Percentiles rank a stretch among this genome's conserved stretches.
These are phyloP conservation scores for Epsilonema sp. DNA, from an alignment of 2,888 invertebrate species.

Conservation along the genomic window DNA sequence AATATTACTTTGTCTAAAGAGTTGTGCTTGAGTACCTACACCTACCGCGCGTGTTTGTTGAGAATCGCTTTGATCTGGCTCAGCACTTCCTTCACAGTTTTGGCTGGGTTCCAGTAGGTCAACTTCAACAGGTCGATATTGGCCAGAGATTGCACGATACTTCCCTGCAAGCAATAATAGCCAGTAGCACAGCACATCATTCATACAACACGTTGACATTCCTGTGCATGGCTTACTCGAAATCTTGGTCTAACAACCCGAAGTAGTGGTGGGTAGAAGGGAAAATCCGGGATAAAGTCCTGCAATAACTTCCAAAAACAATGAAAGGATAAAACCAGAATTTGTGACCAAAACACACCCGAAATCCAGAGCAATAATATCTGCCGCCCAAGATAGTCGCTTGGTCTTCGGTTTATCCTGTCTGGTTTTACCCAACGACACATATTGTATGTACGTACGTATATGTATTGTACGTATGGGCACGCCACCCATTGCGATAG, in stretches of 20 bases:
- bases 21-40: constrained; percentile 26
- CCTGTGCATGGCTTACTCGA: constrained; percentile 15
- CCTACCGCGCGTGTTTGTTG: constrained; percentile 21
- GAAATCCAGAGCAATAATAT: no score
- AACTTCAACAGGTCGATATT: constrained; percentile 30
- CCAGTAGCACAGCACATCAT: neutral
- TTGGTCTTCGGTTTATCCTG: no score
- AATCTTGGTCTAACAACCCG: constrained; percentile 29
- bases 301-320: no score
- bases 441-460: no score
- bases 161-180: constrained; percentile 15
- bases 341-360: no score
- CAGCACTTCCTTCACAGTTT: constrained; percentile 28
- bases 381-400: no score
- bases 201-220: neutral
- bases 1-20: constrained; percentile 25
- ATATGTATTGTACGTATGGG: no score
- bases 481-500: no score
- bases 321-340: no score
- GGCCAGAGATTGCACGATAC: constrained; percentile 26
- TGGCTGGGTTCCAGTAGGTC: constrained; percentile 30
- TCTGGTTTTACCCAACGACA: no score
- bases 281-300: constrained; percentile 31
- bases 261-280: constrained; percentile 31
- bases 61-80: constrained; percentile 28